Evolutionary conservation across 2,888 invertebrate genomes (phyloP).

Genomic region (Tiphia femorata): DNA sequence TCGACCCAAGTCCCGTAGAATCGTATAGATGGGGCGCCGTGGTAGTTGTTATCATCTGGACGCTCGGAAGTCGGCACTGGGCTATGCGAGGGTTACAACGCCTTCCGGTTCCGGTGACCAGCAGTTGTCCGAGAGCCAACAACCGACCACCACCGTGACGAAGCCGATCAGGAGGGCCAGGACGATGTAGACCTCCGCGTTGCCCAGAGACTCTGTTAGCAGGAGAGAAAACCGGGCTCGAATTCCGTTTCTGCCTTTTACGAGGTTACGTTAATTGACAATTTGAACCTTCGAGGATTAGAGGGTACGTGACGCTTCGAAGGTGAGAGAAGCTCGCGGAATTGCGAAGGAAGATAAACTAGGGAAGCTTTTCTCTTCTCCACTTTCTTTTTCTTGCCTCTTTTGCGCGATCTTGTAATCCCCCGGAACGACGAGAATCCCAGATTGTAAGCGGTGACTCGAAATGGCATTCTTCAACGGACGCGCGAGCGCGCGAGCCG

Average conservation of each 20-base stretch:
- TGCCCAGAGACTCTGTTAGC: slow-evolving; percentile 70
- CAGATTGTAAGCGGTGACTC: not conserved
- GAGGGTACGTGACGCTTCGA: no score
- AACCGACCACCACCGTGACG: slow-evolving; percentile 81
- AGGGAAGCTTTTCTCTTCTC: not conserved
- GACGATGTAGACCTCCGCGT: slow-evolving; percentile 83
- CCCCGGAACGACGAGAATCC: not conserved
- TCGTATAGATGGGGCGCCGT: slow-evolving; percentile 48
- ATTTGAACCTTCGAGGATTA: no score
- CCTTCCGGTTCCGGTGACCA: slow-evolving; percentile 82
- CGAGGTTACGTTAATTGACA: no score
- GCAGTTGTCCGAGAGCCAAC: slow-evolving; percentile 84
- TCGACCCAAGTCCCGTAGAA: slow-evolving; percentile 40
- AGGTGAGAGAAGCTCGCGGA: not conserved
- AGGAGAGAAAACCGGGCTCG: no score
- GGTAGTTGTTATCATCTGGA: slow-evolving; percentile 62
- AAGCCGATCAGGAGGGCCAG: slow-evolving; percentile 80
- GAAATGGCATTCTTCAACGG: no score
- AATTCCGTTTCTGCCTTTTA: no score
- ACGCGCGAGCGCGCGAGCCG: not conserved
- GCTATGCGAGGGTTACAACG: slow-evolving; percentile 78
- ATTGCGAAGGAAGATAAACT: not conserved
- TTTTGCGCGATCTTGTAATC: not conserved
- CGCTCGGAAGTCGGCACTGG: slow-evolving; percentile 74
- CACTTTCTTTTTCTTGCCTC: not conserved